Percentiles rank a stretch among this genome's conserved stretches.
Conservation (phyloP, 2,888 invertebrate genomes). For the Euspilapteryx auroguttella region DNA sequence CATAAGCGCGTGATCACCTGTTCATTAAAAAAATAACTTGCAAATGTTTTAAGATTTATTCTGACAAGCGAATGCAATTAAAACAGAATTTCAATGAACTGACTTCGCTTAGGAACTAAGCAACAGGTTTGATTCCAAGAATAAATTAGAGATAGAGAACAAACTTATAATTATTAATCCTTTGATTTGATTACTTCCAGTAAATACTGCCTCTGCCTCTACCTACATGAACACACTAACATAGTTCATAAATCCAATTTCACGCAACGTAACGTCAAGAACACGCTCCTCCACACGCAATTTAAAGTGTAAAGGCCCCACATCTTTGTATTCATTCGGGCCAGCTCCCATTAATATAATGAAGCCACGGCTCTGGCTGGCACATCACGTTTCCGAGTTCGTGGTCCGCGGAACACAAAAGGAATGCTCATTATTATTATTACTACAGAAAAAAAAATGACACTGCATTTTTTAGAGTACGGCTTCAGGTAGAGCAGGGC, state of each 20-base stretch:
- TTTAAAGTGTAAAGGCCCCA: constrained; percentile 42
- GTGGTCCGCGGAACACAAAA: constrained; percentile 46
- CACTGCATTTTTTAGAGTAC: constrained; percentile 41
- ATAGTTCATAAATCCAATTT: constrained; percentile 24
- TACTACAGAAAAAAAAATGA: constrained; percentile 37
- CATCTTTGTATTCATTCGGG: constrained; percentile 52
- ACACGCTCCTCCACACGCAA: constrained; percentile 33
- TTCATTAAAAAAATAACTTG: too few relatives aligned
- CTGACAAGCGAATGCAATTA: too few relatives aligned
- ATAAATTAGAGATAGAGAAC: too few relatives aligned
- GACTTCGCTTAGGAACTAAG: too few relatives aligned
- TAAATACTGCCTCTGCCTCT: too few relatives aligned
- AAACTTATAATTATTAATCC: too few relatives aligned
- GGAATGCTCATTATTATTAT: constrained; percentile 57
- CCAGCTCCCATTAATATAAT: constrained; percentile 50
- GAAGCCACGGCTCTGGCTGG: constrained; percentile 46
- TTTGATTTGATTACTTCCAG: too few relatives aligned
- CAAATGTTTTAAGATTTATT: too few relatives aligned
- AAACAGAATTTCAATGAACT: too few relatives aligned
- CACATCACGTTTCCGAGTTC: constrained; percentile 40
- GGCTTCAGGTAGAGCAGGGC: constrained; percentile 41
- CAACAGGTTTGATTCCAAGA: too few relatives aligned
- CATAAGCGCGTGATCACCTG: too few relatives aligned
- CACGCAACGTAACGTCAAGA: constrained; percentile 24
- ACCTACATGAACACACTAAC: too few relatives aligned